Evolutionary conservation across 2,113 vertebrate species (phyloP), one percentile per base, ranked within the genome.

Genomic region (Brachionichthys hirsutus): DNA sequence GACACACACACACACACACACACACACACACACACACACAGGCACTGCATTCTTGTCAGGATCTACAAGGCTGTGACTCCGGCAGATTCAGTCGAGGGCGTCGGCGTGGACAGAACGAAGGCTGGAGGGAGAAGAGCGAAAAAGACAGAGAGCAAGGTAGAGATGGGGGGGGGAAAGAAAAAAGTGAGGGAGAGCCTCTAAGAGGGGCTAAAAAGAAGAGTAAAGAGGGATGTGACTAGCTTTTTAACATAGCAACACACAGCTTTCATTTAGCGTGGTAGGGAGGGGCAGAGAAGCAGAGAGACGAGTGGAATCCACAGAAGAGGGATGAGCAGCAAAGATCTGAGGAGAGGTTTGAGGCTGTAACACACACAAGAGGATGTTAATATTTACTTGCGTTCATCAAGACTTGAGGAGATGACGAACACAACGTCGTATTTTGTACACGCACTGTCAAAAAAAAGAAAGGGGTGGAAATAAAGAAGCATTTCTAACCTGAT

Each of bases 181-280:
- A 15, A 63, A 49, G 19, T 12, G 72, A 67, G 72, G 43, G 78
- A 62, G 67, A 64, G 76, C 45, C 49, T 65, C 45, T 43, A 43
- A 81, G 80, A 73, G 65, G 43, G 63, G 53, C 75, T 78, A 74
- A 80, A 82, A 84, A 79, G 81, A 77, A 72, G 75, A 77, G 81
- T 49, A 77, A n/a, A 67, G 80, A 64, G 66, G 74, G 85, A 90
- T 90, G 88, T 90, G 88, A 90, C 87, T 81, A n/a, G 88, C 81
- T 90, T 90, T 81, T 81, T 78, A 90, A 90, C 77, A 12, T 70
- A 18, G 68, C 63, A 45, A 70, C 83, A 89, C 88, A 90, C 88
- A 85, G 88, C 87, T 80, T 55, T 85, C 73, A 89, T 90, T 90
- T 88, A 90, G 87, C 67, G 34, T 54, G 74, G 63, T 67, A 77